These are phyloP conservation scores for Limonius californicus DNA, from an alignment of 1,140 invertebrate species.

Conservation along the genomic window DNA sequence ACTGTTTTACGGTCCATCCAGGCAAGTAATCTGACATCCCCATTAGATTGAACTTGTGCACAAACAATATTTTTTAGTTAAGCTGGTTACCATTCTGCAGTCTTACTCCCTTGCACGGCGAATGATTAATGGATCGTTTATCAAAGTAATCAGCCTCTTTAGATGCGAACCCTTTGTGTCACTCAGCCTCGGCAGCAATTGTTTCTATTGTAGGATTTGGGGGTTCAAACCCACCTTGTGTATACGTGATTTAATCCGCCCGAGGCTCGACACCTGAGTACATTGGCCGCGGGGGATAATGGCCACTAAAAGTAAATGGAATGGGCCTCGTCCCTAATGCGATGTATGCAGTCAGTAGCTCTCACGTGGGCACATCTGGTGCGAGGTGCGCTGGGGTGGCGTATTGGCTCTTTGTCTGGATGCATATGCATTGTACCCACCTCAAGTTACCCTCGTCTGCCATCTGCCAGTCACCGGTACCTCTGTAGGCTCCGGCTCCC, in stretches of 20 bases:
- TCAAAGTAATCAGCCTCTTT: slow-evolving; percentile 42
- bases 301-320: slow-evolving; percentile 46
- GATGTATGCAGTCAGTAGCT: slow-evolving; percentile 15
- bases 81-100: background rate
- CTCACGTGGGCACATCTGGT: slow-evolving; percentile 42
- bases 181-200: slow-evolving; percentile 13
- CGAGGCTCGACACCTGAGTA: slow-evolving; percentile 46
- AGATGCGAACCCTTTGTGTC: slow-evolving; percentile 24
- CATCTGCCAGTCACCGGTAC: slow-evolving; percentile 47
- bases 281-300: slow-evolving; percentile 40
- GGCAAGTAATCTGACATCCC: too few relatives aligned
- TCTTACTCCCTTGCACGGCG: background rate
- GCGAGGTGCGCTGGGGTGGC: slow-evolving; percentile 36
- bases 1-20: too few relatives aligned
- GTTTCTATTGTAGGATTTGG: slow-evolving; percentile 11
- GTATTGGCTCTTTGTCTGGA: slow-evolving; percentile 42
- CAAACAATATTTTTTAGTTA: too few relatives aligned
- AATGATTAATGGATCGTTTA: slow-evolving; percentile 43
- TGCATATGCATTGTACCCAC: slow-evolving; percentile 46
- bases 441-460: slow-evolving; percentile 47
- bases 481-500: slow-evolving; percentile 27
- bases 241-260: slow-evolving; percentile 46
- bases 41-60: too few relatives aligned
- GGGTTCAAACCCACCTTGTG: slow-evolving; percentile 21
- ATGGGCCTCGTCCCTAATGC: slow-evolving; percentile 34